Conservation (phyloP, 2,888 invertebrate species). For the Lasioglossum morio region DNA sequence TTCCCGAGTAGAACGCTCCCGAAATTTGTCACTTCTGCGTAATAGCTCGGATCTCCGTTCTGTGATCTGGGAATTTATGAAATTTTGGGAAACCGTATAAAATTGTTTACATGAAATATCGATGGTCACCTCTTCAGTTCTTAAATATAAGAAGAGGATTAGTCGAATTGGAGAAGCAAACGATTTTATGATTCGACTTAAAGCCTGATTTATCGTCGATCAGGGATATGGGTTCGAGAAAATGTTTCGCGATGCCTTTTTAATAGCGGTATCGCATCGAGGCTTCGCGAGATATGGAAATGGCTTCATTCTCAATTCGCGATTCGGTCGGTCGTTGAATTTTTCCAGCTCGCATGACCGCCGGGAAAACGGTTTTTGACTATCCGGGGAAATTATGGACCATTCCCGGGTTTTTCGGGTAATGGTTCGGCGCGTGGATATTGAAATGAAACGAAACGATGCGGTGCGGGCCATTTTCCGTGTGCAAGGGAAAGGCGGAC, state of each 20-base stretch:
- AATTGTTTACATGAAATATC: too few species aligned
- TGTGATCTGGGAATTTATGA: not conserved
- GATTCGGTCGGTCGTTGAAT: not conserved
- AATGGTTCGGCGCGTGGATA: not conserved
- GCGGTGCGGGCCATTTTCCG: not conserved
- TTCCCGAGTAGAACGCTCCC: not conserved
- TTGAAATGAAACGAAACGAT: not conserved
- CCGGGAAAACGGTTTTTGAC: not conserved
- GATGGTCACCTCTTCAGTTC: too few species aligned
- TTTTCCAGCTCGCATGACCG: not conserved
- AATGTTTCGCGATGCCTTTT: not conserved
- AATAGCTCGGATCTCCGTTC: not conserved
- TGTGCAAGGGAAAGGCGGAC: not conserved
- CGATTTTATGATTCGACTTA: not conserved
- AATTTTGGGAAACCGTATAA: too few species aligned
- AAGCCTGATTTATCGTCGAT: slow-evolving; percentile 17
- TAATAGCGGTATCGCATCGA: not conserved
- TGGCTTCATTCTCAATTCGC: not conserved
- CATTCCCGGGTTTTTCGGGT: not conserved
- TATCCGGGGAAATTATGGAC: not conserved
- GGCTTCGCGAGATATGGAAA: not conserved
- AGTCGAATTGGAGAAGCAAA: not conserved
- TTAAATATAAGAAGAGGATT: too few species aligned
- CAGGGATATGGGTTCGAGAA: slow-evolving; percentile 18
- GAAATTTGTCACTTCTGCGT: not conserved